A percentile compares a stretch with the other conserved stretches of the same genome.
Conservation (phyloP, 2,113 vertebrate species). For the Sardina pilchardus region DNA sequence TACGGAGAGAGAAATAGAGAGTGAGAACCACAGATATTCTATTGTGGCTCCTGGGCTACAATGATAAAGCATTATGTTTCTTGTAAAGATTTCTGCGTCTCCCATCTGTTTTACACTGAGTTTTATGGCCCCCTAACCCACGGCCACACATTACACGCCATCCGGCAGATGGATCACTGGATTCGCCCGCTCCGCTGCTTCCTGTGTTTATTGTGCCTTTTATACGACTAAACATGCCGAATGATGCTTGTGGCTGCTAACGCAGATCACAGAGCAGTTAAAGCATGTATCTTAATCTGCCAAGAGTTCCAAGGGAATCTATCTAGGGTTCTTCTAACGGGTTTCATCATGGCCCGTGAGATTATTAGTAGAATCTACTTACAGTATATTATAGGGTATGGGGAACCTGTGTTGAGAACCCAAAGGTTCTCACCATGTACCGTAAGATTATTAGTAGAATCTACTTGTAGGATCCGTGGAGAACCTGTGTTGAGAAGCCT, state of each 20-base stretch:
- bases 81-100: conserved; percentile 28
- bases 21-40: neutral
- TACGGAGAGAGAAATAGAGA: neutral
- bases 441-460: too few species aligned
- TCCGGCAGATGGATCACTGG: conserved; percentile 28
- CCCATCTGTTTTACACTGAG: conserved; percentile 34
- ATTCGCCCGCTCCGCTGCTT: conserved; percentile 13
- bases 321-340: neutral
- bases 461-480: too few species aligned
- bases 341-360: too few species aligned
- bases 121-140: conserved; percentile 33
- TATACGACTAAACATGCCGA: neutral
- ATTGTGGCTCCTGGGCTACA: conserved; percentile 26
- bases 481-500: too few species aligned
- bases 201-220: neutral
- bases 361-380: too few species aligned
- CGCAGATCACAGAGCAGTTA: neutral
- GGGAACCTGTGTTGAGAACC: too few species aligned
- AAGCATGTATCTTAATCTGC: neutral
- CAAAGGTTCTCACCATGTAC: too few species aligned
- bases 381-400: too few species aligned
- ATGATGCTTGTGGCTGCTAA: neutral
- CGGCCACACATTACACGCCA: conserved; percentile 24
- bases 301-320: neutral
- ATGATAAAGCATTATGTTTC: conserved; percentile 28